These are phyloP conservation scores for Macheiramphus alcinus DNA, from an alignment of 2,113 vertebrate genomes.

Conservation along the genomic window DNA sequence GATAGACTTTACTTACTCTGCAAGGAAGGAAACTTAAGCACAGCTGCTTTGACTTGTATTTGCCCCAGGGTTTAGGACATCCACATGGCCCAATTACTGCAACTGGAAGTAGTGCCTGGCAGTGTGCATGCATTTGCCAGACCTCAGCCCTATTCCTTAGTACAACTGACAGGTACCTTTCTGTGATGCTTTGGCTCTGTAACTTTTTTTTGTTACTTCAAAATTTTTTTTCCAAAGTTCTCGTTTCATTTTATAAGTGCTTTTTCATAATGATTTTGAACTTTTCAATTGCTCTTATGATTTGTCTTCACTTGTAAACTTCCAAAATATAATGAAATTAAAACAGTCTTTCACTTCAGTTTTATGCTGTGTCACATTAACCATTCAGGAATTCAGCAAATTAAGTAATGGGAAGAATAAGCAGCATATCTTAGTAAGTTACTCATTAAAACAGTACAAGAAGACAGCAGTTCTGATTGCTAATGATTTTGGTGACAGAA, in stretches of 20 bases:
- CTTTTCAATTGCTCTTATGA: not conserved
- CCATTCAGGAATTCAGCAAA: not conserved
- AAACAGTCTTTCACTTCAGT: not conserved
- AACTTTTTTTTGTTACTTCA: not conserved
- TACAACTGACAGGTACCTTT: not conserved
- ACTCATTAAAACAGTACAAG: slow-evolving; percentile 16
- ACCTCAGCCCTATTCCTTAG: not conserved
- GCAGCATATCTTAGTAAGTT: not conserved
- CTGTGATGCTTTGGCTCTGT: not conserved
- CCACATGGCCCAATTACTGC: not conserved
- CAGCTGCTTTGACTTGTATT: not conserved
- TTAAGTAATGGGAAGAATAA: not conserved
- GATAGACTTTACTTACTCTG: not conserved
- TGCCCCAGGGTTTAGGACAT: not conserved
- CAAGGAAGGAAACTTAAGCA: not conserved
- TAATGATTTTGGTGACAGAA: slow-evolving; percentile 50
- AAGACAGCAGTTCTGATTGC: slow-evolving; percentile 18
- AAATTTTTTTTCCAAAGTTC: not conserved
- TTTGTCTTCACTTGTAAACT: not conserved
- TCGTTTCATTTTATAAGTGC: not conserved
- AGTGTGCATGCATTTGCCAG: not conserved
- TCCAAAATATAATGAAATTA: not conserved
- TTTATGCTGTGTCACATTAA: not conserved
- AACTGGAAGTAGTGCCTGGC: not conserved
- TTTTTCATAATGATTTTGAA: not conserved